Conservation (phyloP, 2,888 invertebrate species). For the Amiota communis region DNA sequence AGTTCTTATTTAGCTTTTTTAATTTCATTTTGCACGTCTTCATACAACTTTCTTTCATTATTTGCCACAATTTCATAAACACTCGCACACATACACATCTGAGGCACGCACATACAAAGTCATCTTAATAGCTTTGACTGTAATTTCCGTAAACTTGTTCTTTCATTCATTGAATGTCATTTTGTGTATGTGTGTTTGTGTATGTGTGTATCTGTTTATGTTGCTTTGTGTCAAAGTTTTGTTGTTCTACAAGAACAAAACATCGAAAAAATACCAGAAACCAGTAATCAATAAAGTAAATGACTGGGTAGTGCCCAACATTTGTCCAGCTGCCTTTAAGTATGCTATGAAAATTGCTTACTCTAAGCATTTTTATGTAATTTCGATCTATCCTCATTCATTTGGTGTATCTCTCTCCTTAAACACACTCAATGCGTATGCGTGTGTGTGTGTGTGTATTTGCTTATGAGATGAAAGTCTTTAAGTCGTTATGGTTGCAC, state of each 20-base stretch:
- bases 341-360: constrained; percentile 14
- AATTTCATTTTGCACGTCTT: background rate
- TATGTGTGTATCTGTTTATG: constrained; percentile 22
- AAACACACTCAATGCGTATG: no score
- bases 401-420: constrained; percentile 18
- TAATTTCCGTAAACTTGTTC: constrained; percentile 32
- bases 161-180: constrained; percentile 29
- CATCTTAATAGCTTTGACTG: constrained; percentile 26
- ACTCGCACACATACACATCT: constrained; percentile 7
- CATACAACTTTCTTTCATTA: background rate
- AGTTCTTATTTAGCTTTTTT: constrained; percentile 8
- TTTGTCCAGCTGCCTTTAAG: constrained; percentile 18
- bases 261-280: constrained; percentile 37
- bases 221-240: constrained; percentile 17
- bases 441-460: constrained; percentile 42
- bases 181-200: background rate
- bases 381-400: background rate
- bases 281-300: constrained; percentile 63
- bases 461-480: background rate
- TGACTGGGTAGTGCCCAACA: constrained; percentile 51
- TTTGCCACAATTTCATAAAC: background rate
- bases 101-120: constrained; percentile 17
- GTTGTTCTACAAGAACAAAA: constrained; percentile 39
- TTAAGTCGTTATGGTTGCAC: background rate
- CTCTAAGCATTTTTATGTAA: background rate